Base-by-base conservation (phyloP, 35 echinoderm and acorn worm genomes). In the Amphiura filiformis region DNA sequence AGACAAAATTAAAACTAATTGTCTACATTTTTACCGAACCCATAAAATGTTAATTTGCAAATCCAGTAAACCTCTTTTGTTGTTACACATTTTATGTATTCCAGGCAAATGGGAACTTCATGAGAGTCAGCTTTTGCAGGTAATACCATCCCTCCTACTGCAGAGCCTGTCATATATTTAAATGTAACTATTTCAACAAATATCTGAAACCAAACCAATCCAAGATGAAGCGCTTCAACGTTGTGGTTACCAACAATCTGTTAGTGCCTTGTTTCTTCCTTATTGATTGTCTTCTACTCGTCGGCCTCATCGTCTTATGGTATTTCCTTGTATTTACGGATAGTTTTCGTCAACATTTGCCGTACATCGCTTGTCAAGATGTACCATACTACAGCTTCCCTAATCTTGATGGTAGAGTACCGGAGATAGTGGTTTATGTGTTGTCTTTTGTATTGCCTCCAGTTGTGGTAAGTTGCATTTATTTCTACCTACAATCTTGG, bases 221-320 rank as follows among this genome's bases (percentile, higher is more conserved):
- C 80, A 90, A 36, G 38, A 90, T 90, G 88, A 83, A 70, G 57
- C 87, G 87, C 65, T 81, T 81, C 65, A 38, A 36, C 9, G 70
- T 65, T 13, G 57, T 77, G 38, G 80, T 81, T 26, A 39, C 52
- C 17, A 90, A 90, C 81, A 90, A 90, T 39, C 61, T 57, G 26
- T 78, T 90, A 17, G 81, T 90, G 15, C 88, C 88, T 49, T 90
- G 88, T 40, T 90, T 90, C 33, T 83, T 90, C 36, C 65, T 90
- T 22, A 65, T 84, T 31, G 88, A 90, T 57, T 90, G 88, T 35
- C 36, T 90, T 35, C 32, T 84, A 0, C 22, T 90, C 13, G 88
- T 80, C 0, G 88, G 79, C 11, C 32, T 90, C 22, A 70, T 90
- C 31, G 81, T 77, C 30, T 57, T 90, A 38, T 90, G 88, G 88